Percentiles rank a stretch among this genome's conserved stretches.
phyloP scores from a whole-genome alignment of 2,113 vertebrate species.

The Crotalus viridis region DNA sequence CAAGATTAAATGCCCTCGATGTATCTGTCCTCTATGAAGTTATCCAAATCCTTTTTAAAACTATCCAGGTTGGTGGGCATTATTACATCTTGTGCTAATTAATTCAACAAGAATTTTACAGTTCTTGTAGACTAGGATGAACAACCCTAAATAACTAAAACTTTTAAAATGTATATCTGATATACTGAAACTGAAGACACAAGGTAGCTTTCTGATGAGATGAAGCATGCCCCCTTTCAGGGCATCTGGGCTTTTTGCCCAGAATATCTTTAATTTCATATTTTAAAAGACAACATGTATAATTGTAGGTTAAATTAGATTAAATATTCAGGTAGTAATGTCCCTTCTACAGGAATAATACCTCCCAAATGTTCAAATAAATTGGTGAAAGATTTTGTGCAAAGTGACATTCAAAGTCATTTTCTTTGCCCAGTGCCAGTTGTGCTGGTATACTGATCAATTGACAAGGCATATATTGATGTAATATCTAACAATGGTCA shows the following conservation, averaged over 20 bases:
- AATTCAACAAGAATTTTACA: not conserved
- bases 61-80: not conserved
- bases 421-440: not conserved
- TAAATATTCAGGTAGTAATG: not conserved
- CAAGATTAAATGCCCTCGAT: not conserved
- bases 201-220: not conserved
- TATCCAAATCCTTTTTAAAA: not conserved
- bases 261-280: not conserved
- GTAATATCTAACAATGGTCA: not conserved
- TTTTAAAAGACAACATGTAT: not conserved
- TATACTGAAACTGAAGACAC: not conserved
- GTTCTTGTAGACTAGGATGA: not conserved
- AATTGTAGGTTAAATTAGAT: not conserved
- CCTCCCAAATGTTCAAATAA: not conserved
- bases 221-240: not conserved
- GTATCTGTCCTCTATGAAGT: not conserved
- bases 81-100: not conserved
- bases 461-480: not conserved
- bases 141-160: not conserved
- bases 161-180: not conserved
- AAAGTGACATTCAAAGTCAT: not conserved
- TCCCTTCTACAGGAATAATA: not conserved
- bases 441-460: not conserved
- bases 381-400: not conserved
- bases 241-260: not conserved